phyloP scores from a whole-genome alignment of 2,113 vertebrate genomes.

The Erythrolamprus reginae region DNA sequence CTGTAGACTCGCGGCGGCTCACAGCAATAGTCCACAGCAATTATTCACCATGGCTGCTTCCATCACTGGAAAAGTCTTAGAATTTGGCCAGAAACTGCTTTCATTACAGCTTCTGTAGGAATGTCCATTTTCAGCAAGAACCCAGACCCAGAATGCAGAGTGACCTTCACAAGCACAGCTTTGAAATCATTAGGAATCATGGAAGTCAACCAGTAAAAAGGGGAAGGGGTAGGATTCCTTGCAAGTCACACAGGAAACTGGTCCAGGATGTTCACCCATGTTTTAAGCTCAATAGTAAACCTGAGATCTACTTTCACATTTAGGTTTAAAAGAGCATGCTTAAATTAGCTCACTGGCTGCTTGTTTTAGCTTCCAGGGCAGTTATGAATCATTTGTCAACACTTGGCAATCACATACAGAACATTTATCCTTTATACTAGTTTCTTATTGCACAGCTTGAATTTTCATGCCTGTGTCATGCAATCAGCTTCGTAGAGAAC shows the following conservation, averaged over 20 bases:
- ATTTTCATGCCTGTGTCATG: background rate
- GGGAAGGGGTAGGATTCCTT: background rate
- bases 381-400: background rate
- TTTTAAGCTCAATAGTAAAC: slow-evolving; percentile 1
- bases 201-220: background rate
- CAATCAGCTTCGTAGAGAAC: background rate
- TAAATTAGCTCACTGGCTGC: slow-evolving; percentile 10
- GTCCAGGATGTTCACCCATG: background rate
- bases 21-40: no score
- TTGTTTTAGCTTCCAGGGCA: background rate
- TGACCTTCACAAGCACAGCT: background rate
- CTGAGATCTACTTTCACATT: background rate
- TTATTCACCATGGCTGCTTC: background rate
- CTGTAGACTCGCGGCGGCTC: no score
- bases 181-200: background rate
- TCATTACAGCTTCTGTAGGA: background rate
- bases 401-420: background rate
- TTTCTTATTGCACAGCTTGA: background rate
- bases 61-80: background rate
- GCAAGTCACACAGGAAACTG: background rate
- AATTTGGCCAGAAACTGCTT: background rate
- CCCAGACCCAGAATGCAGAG: background rate
- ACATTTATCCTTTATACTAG: background rate
- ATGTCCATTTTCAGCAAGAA: background rate
- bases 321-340: slow-evolving; percentile 1